Conservation (phyloP, 2,888 invertebrate species). For the Onthophagus sagittarius region DNA sequence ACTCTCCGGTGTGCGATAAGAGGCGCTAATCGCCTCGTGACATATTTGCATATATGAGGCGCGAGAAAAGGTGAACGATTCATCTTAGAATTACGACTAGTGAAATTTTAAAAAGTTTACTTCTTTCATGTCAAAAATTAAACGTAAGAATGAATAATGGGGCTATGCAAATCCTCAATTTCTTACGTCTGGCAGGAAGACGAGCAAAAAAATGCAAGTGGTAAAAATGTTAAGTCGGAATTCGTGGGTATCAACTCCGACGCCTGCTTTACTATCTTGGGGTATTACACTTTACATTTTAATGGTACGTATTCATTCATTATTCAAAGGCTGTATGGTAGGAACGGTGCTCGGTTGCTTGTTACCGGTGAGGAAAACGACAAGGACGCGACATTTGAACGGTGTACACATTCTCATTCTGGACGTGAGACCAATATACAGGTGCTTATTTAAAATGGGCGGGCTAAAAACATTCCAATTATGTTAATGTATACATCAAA, state of each 20-base stretch:
- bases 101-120: not conserved
- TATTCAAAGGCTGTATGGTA: constrained; percentile 20
- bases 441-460: not conserved
- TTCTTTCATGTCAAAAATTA: not conserved
- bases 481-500: too few species aligned
- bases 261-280: not conserved
- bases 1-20: not conserved
- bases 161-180: not conserved
- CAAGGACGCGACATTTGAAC: constrained; percentile 3
- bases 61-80: not conserved
- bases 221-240: not conserved
- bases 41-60: not conserved
- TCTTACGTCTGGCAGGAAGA: too few species aligned
- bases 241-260: constrained; percentile 6
- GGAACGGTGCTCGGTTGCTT: constrained; percentile 11
- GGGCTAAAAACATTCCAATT: not conserved
- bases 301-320: constrained; percentile 21
- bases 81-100: not conserved
- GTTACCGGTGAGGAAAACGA: constrained; percentile 7
- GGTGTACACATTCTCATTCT: not conserved
- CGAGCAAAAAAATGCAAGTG: not conserved
- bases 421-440: not conserved
- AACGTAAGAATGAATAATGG: constrained; percentile 1
- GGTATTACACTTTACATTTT: constrained; percentile 22
- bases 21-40: not conserved